Evolutionary conservation across 2,888 invertebrate genomes (phyloP).

Genomic region (Dryomyza anilis): DNA sequence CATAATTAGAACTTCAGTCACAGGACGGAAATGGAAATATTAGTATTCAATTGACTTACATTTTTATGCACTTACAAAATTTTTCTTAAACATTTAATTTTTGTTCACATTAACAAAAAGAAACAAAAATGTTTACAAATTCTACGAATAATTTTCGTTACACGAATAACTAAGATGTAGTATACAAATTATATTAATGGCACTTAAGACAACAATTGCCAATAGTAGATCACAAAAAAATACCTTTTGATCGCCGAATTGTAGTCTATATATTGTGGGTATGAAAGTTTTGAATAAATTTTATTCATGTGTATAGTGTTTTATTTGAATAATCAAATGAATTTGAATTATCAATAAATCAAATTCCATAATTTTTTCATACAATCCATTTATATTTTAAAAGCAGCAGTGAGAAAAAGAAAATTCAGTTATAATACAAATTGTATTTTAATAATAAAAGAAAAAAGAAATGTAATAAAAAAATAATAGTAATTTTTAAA

Average conservation of each 20-base stretch:
- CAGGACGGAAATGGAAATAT: too few relatives aligned
- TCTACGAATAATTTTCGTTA: slow-evolving; percentile 51
- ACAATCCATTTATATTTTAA: slow-evolving; percentile 7
- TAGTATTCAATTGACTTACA: background rate
- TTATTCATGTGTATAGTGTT: too few relatives aligned
- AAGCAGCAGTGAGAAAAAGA: slow-evolving; percentile 35
- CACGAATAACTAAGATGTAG: slow-evolving; percentile 59
- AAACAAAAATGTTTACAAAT: background rate
- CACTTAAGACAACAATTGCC: slow-evolving; percentile 60
- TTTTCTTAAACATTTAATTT: background rate
- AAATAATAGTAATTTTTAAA: background rate
- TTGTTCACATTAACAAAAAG: too few relatives aligned
- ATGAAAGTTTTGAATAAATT: background rate
- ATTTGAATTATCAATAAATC: too few relatives aligned
- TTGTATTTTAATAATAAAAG: background rate
- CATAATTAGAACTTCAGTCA: too few relatives aligned
- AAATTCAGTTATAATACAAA: background rate
- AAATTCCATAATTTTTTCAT: background rate
- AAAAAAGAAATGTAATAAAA: background rate
- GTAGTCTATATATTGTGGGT: slow-evolving; percentile 50
- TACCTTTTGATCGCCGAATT: slow-evolving; percentile 61
- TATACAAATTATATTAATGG: slow-evolving; percentile 61
- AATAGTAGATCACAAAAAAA: slow-evolving; percentile 61
- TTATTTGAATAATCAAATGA: too few relatives aligned
- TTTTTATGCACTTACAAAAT: background rate